Percentiles rank a stretch among this genome's conserved stretches.
Conservation (phyloP, 1,140 invertebrate genomes). For the Diachasmimorpha longicaudata region DNA sequence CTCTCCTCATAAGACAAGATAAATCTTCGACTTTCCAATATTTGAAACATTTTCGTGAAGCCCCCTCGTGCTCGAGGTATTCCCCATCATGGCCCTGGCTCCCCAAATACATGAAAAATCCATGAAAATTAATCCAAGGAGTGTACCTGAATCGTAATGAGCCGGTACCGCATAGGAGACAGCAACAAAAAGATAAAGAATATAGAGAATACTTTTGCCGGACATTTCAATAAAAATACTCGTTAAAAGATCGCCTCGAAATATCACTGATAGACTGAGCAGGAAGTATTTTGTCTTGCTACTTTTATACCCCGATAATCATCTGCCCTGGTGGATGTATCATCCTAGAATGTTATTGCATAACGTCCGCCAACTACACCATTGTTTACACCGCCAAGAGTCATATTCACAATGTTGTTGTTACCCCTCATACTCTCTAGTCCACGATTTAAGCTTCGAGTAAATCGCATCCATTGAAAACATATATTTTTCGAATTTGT, state of each 20-base stretch:
- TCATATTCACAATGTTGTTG: not conserved
- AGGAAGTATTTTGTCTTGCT: not conserved
- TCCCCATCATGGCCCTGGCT: too few species aligned
- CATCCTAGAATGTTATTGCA: constrained; percentile 9
- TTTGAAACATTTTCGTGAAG: too few species aligned
- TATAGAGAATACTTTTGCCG: not conserved
- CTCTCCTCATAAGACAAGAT: too few species aligned
- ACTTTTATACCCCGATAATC: constrained; percentile 17
- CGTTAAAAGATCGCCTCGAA: not conserved
- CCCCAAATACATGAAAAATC: too few species aligned
- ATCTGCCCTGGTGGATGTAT: not conserved
- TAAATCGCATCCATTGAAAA: not conserved
- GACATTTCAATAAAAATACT: not conserved
- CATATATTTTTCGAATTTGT: too few species aligned
- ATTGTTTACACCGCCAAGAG: not conserved
- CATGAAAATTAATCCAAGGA: not conserved
- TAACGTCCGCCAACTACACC: constrained; percentile 4
- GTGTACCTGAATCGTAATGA: not conserved
- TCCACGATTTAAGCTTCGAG: not conserved
- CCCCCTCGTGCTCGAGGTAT: not conserved
- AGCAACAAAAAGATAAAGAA: not conserved
- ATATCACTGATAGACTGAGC: not conserved
- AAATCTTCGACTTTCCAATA: too few species aligned
- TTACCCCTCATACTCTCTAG: not conserved
- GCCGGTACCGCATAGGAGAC: not conserved